A percentile compares a stretch with the other conserved stretches of the same genome.
phyloP scores from a whole-genome alignment of 2,888 invertebrate genomes.

The Hanleya hanleyi region DNA sequence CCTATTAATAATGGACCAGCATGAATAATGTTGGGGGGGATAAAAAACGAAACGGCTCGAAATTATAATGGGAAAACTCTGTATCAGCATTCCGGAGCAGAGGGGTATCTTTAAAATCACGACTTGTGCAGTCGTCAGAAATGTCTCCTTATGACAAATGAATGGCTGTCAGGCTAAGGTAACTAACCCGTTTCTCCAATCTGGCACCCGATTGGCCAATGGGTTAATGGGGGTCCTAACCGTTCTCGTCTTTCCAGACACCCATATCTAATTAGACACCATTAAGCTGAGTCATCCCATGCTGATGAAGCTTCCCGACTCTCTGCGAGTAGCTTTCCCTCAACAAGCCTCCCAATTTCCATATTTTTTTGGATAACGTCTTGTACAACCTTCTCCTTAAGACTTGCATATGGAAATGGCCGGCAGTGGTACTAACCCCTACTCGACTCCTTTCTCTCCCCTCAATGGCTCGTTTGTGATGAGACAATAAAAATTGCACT shows the following conservation, averaged over 20 bases:
- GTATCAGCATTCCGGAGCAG: no score
- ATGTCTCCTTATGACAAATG: neutral
- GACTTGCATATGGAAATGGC: neutral
- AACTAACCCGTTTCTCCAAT: conserved; percentile 9
- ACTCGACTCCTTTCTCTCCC: neutral
- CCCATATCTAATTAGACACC: conserved; percentile 11
- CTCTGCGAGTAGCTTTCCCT: neutral
- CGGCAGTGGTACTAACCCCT: no score
- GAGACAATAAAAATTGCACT: neutral
- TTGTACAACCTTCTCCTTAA: neutral
- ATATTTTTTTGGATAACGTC: neutral
- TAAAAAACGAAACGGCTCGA: no score
- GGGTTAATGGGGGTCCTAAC: conserved; percentile 3
- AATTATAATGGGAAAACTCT: no score
- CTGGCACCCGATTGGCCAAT: neutral
- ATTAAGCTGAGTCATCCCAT: conserved; percentile 4
- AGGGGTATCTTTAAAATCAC: neutral
- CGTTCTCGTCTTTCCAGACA: neutral
- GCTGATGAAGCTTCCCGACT: neutral
- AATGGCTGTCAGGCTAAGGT: neutral
- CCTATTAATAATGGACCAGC: no score
- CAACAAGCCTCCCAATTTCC: neutral
- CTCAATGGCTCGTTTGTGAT: neutral
- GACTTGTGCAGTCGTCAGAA: neutral
- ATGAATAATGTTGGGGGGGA: no score